Base-by-base conservation (phyloP, 2,888 invertebrate genomes). In the Danaus chrysippus region DNA sequence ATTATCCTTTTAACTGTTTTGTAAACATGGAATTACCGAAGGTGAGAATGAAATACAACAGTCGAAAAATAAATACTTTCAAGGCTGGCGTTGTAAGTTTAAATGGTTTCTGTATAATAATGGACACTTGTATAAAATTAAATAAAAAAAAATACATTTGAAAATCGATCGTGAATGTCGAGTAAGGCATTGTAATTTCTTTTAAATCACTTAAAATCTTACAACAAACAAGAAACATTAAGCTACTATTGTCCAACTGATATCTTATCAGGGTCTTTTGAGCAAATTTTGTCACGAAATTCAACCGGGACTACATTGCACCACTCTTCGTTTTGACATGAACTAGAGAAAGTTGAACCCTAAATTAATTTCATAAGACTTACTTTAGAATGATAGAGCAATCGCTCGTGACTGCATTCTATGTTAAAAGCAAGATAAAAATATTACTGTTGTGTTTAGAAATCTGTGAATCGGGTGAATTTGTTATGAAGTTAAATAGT, bases 271-370 rank as follows among this genome's bases (percentile, higher is more conserved):
- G 53, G 42, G 15, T 60, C 44, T 44, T 54, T 53, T 41, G 60
- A 55, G 58, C 42, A 58, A 65, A 65, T 62, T 59, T 55, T 23
- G 62, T 65, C 65, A 65, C 65, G 65, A 65, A 58, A 59, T 59
- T 59, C 49, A 17, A 62, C 57, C 46, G 54, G 41, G 58, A 46
- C 61, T 55, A 41, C 56, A 56, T 65, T 62, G 56, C 59, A 55
- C 62, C 59, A 57, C 12, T 54, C 58, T 65, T 56, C 59, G 41
- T 59, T 59, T 42, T 54, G 17, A 17, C 13, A 9, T 3, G 17
- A 17, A 10, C 10, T 49, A 49, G 17, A 49, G 49, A 49, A 49
- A 49, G 15, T 49, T 49, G 17, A 49, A 49, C 49, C 23, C 34
- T 46, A 52, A 34, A 9, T 17, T 19, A 49, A 59, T 54, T 55